Evolutionary conservation across 2,888 invertebrate species (phyloP).

Genomic region (Athetis lepigone): DNA sequence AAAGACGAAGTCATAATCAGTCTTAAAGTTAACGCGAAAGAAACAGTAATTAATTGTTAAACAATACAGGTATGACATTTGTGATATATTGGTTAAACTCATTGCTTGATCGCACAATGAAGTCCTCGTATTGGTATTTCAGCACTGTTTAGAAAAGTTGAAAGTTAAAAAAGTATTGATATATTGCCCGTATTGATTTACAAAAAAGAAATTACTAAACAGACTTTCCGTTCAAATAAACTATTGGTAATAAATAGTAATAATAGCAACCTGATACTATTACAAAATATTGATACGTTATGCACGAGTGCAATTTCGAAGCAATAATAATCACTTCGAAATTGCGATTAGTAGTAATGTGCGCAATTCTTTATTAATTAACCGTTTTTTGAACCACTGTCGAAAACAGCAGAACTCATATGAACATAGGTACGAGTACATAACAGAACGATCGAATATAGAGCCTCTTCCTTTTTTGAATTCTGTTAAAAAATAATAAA

Average conservation of each 20-base stretch:
- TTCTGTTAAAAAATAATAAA: conserved; percentile 5
- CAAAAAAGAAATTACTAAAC: background rate
- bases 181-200: conserved; percentile 2
- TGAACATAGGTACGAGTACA: no score
- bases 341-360: no score
- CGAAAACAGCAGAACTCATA: no score
- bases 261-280: background rate
- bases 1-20: conserved; percentile 21
- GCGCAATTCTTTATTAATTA: no score
- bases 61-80: conserved; percentile 21
- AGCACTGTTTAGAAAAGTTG: conserved; percentile 23
- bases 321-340: no score
- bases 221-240: background rate
- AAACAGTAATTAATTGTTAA: conserved; percentile 41
- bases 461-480: no score
- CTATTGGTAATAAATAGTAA: no score
- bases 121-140: conserved; percentile 1
- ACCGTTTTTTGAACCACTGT: no score
- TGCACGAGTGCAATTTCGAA: no score
- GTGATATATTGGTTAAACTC: conserved; percentile 23
- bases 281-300: background rate
- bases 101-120: conserved; percentile 18
- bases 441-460: no score
- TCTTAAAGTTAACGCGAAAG: conserved; percentile 21
- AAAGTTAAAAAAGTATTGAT: conserved; percentile 32